These are phyloP conservation scores for Fissipunctia ypsillon DNA, from an alignment of 2,888 invertebrate genomes.

Conservation along the genomic window DNA sequence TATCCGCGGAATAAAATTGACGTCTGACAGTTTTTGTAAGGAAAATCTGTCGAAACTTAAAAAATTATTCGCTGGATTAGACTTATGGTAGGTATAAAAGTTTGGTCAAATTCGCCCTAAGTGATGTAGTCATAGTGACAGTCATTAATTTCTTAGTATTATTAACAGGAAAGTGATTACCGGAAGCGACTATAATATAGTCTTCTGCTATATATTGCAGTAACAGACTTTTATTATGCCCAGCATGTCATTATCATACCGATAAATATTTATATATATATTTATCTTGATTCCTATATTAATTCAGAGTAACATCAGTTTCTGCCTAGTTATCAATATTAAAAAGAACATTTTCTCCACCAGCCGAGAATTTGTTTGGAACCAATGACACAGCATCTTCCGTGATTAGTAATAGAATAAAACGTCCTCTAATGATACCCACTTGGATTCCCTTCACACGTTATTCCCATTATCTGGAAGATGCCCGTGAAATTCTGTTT, in stretches of 20 bases:
- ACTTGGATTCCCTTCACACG: slow-evolving; percentile 86
- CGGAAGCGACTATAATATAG: no score
- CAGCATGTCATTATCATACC: not conserved
- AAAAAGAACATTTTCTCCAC: slow-evolving; percentile 1
- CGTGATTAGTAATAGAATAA: slow-evolving; percentile 80
- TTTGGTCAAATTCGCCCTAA: no score
- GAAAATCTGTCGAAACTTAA: no score
- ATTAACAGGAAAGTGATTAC: not conserved
- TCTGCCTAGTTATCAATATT: not conserved
- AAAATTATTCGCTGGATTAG: no score
- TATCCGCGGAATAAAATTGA: no score
- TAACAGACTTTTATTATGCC: not conserved
- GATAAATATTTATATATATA: not conserved
- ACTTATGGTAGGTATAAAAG: no score
- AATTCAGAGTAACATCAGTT: not conserved
- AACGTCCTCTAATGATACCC: slow-evolving; percentile 81
- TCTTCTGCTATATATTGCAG: not conserved
- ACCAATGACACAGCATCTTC: slow-evolving; percentile 72
- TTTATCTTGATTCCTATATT: not conserved
- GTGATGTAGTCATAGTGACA: not conserved
- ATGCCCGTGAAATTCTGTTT: slow-evolving; percentile 73
- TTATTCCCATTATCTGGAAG: slow-evolving; percentile 86
- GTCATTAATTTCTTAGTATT: not conserved
- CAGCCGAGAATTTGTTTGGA: slow-evolving; percentile 28
- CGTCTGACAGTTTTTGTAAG: no score